Base-by-base conservation (phyloP, 2,797 vertebrate species). In the Rachycentron canadum region DNA sequence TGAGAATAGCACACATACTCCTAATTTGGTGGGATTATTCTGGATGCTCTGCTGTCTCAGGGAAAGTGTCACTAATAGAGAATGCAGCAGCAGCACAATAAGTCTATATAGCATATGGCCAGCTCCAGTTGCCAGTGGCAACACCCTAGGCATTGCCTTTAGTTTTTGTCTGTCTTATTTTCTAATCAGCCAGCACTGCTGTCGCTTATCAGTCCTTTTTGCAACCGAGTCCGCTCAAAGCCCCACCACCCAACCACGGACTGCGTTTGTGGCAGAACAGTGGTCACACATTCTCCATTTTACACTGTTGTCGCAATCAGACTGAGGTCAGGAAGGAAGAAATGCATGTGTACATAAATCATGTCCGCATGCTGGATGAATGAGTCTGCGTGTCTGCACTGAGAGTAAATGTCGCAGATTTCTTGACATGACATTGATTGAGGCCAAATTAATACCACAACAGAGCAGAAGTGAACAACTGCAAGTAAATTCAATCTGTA, bases 141-240 rank as follows among this genome's bases (percentile, higher is more conserved):
- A 93, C 92, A 89, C 91, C 91, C 83, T 55, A 83, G 87, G 88
- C 90, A 65, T 81, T 89, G 91, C 83, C 76, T 92, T 89, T 91
- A 84, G 79, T 91, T 87, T 82, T 82, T 86, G 69, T 79, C 76
- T 73, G 62, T 82, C 75, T 89, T 86, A 82, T 87, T 91, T 86
- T 81, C 89, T 76, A 86, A 91, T 89, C 86, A 88, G 83, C 68
- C 69, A 23, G 78, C 74, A 52, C 74, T 82, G 79, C 81, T 82
- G 88, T 85, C 25, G 62, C 76, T 85, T 84, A 86, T 89, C 82
- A 81, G 79, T 69, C 53, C 71, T 58, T 52, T 77, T 61, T 79
- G 67, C 49, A 50, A 65, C 52, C 4, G 76, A 79, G 73, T 66
- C 66, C 10, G 12, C 72, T 73, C 17, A 26, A 50, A 85, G 66